Evolutionary conservation across 2,113 vertebrate species (phyloP), one percentile per base, ranked within the genome.

Genomic region (Cairina moschata): DNA sequence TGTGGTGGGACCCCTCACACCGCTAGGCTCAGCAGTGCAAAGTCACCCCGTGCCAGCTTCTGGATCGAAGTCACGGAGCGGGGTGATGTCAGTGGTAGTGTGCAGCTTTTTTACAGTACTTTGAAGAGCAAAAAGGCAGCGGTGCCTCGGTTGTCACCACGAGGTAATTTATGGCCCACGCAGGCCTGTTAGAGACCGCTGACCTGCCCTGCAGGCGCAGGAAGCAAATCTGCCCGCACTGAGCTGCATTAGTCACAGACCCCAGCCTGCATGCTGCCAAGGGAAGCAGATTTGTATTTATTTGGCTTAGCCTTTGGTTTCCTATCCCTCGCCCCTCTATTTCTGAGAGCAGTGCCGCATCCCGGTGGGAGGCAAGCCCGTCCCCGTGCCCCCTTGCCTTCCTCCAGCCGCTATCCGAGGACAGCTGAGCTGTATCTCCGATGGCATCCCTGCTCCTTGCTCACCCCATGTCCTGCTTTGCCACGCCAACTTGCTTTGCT

Each of bases 281-380:
- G 90, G 91, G 88, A 91, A 54, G 48, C 1, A 22, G 59, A 36
- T 14, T 68, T 46, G 17, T 94, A 85, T 91, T 96, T 96, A 76
- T 96, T 96, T 91, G 87, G 21, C 62, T 95, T 91, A 80, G 82
- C 82, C 84, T 92, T 92, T 91, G 84, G 91, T 95, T 95, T 55
- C 81, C 77, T 87, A 50, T 83, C n/a, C 67, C 7, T 92, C 80
- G 6, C 55, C 65, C 71, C 84, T 81, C 56, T 83, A 5, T 52
- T 93, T 96, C 76, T 88, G 85, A 91, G 94, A 93, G 91, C 23
- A 80, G 44, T 84, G 69, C 91, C 90, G 20, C 73, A 94, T 86
- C 62, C 90, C 73, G 59, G 92, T 80, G 90, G 95, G 94, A 96
- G 94, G 74, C 91, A 77, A 50, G 69, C 82, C 56, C 63, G 62